Evolutionary conservation across 2,113 vertebrate genomes (phyloP).

Genomic region (Pangasianodon hypophthalmus): DNA sequence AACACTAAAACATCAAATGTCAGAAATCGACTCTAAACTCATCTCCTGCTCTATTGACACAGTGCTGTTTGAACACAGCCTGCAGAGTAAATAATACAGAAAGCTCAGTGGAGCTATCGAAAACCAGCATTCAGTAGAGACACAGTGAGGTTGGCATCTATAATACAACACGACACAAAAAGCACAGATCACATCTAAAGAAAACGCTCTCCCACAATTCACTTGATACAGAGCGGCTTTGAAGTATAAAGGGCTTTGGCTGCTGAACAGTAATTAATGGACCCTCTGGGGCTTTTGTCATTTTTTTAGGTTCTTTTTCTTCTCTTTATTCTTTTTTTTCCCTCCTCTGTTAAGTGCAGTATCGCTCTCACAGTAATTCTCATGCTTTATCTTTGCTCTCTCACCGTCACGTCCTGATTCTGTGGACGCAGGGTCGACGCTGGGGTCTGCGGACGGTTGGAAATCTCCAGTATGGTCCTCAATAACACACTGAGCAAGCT

Average conservation of each 20-base stretch:
- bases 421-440: slow-evolving; percentile 84
- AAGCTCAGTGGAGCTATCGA: background rate
- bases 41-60: background rate
- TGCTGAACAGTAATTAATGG: slow-evolving; percentile 25
- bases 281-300: background rate
- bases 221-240: slow-evolving; percentile 30
- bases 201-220: slow-evolving; percentile 6
- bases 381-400: slow-evolving; percentile 49
- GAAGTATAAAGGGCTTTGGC: slow-evolving; percentile 30
- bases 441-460: slow-evolving; percentile 87
- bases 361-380: background rate
- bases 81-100: background rate
- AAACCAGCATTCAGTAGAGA: background rate
- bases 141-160: background rate
- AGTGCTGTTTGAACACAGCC: slow-evolving; percentile 6
- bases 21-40: background rate
- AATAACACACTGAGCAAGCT: slow-evolving; percentile 89
- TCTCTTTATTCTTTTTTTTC: background rate
- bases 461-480: slow-evolving; percentile 92
- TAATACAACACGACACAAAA: background rate
- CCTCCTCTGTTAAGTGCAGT: background rate
- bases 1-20: background rate
- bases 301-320: background rate
- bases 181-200: background rate
- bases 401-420: slow-evolving; percentile 94